Percentiles rank a stretch among this genome's conserved stretches.
These are phyloP conservation scores for Danionella cerebrum DNA, from an alignment of 2,113 vertebrate species.

Conservation along the genomic window DNA sequence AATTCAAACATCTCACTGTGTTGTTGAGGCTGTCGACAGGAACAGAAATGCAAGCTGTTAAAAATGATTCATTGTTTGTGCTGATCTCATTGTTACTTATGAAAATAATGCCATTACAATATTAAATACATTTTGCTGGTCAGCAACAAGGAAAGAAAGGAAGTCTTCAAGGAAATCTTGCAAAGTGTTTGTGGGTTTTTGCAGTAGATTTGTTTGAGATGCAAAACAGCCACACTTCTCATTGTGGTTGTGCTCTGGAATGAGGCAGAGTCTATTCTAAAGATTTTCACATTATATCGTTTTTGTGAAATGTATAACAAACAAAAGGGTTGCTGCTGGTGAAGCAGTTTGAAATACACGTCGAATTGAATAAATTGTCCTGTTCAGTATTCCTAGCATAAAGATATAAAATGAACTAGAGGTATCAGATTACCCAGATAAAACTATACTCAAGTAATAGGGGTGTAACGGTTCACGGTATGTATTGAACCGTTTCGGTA, in stretches of 20 bases:
- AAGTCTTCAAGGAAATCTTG: neutral
- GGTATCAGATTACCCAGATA: too few species aligned
- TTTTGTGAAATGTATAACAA: neutral
- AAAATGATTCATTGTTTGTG: constrained; percentile 16
- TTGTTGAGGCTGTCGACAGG: neutral
- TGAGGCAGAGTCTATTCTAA: neutral
- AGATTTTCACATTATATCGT: too few species aligned
- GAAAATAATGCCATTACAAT: neutral
- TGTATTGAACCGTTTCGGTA: too few species aligned
- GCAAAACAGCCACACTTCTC: neutral
- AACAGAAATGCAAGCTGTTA: neutral
- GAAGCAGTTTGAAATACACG: neutral
- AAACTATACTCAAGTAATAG: too few species aligned
- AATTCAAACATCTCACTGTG: constrained; percentile 3
- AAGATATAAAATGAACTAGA: too few species aligned
- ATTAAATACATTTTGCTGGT: constrained; percentile 1
- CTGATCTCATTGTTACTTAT: constrained; percentile 11
- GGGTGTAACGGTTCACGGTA: too few species aligned
- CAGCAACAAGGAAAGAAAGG: neutral
- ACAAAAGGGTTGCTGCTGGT: neutral
- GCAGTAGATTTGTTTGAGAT: neutral
- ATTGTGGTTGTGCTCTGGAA: neutral
- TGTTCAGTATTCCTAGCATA: too few species aligned
- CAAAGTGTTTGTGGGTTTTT: neutral
- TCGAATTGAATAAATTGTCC: too few species aligned